These are phyloP conservation scores for Drosophila nebulosa DNA, from an alignment of 1,140 invertebrate genomes.

Conservation along the genomic window DNA sequence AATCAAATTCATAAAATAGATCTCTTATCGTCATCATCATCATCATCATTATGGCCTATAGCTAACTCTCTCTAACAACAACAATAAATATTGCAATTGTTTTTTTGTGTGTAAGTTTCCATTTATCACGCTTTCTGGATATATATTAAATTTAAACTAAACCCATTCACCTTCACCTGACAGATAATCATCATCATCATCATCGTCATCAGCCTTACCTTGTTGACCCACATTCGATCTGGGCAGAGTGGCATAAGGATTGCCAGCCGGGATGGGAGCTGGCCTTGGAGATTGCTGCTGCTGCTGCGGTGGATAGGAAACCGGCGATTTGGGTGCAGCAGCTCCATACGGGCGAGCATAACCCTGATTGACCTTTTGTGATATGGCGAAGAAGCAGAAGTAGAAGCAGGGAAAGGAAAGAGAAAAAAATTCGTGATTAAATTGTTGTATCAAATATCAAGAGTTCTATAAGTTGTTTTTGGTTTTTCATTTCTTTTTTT, in stretches of 20 bases:
- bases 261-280: constrained; percentile 39
- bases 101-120: background rate
- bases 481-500: too few relatives aligned
- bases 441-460: background rate
- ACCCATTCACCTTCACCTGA: constrained; percentile 73
- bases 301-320: constrained; percentile 69
- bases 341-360: constrained; percentile 75
- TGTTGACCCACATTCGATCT: constrained; percentile 72
- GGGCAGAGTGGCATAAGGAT: constrained; percentile 76
- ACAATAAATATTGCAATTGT: constrained; percentile 11
- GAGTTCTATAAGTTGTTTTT: too few relatives aligned
- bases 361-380: constrained; percentile 70
- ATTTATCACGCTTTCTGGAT: constrained; percentile 2
- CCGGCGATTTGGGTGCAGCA: constrained; percentile 74
- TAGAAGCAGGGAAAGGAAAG: background rate
- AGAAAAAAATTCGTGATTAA: background rate
- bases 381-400: background rate
- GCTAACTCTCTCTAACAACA: constrained; percentile 15
- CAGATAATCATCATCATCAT: constrained; percentile 59
- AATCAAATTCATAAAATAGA: constrained; percentile 4
- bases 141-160: too few relatives aligned
- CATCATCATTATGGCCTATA: constrained; percentile 13
- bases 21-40: background rate
- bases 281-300: constrained; percentile 67
- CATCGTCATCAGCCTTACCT: constrained; percentile 78